Evolutionary conservation across 1,140 invertebrate genomes (phyloP), one percentile per base, ranked within the genome.

Genomic region (Micrasema minimum): DNA sequence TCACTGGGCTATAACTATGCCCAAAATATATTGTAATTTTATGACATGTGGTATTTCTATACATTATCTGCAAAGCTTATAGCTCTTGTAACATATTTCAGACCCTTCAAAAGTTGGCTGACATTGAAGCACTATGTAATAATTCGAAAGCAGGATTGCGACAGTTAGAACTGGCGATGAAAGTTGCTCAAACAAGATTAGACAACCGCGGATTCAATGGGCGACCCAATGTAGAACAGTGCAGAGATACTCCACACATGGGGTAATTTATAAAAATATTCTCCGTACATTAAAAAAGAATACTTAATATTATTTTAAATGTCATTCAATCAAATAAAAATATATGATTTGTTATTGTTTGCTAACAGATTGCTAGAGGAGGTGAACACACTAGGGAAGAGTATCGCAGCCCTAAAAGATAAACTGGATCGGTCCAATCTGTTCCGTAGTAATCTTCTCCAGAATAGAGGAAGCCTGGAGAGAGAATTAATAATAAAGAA

Each of bases 121-220:
- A 90, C 55, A 89, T 89, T n/a, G 92, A 94, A 65, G 37, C 23
- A 10, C 37, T 75, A 22, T 72, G 61, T 45, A 61, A 72, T 23
- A 70, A 72, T 55, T 66, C 72, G 35, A 45, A 74, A 61, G 72
- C 59, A 26, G 87, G 87, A 1, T 84, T 91, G 1, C 83, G 85
- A 67, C 87, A 87, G 75, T 86, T 92, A 77, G 90, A 93, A 75
- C 82, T 86, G 7, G 87, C 89, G 2, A 88, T 92, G 87, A 93
- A 93, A 79, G 85, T 92, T 22, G 91, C 91, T 14, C 92, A 94
- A 80, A 93, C 92, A 0, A 86, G 92, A 72, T 82, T 94, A 61
- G 86, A 91, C 76, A 91, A 92, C 75, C 85, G 91, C 69, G 85
- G 87, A 41, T 80, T 83, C 41, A 66, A 55, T 10, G 84, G 85